These are phyloP conservation scores for Stegodyphus mimosarum DNA, from an alignment of 1,140 invertebrate species.

Conservation along the genomic window DNA sequence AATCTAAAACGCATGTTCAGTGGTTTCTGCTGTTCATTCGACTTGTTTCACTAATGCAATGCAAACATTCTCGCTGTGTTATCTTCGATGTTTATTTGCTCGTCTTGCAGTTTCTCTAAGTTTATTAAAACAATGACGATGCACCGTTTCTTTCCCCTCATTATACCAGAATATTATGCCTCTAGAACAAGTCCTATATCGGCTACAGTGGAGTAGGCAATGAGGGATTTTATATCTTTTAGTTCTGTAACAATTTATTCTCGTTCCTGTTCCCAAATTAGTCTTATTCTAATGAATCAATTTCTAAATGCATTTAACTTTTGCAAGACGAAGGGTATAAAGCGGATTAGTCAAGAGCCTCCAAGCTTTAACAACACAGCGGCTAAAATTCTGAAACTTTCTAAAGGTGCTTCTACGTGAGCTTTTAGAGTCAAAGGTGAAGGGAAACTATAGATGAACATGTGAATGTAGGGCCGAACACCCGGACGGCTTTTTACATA, in stretches of 20 bases:
- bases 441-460: constrained; percentile 76
- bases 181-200: constrained; percentile 73
- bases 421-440: constrained; percentile 79
- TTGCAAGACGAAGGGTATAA: constrained; percentile 71
- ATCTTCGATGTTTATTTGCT: no score
- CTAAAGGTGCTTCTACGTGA: constrained; percentile 79
- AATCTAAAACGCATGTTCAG: no score
- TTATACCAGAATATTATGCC: no score
- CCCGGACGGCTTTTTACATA: no score
- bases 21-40: no score
- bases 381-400: constrained; percentile 78
- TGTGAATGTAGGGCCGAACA: no score
- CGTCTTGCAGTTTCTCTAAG: no score
- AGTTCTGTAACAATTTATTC: constrained; percentile 75
- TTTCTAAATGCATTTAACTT: constrained; percentile 69
- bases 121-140: no score
- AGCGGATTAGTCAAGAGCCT: constrained; percentile 74
- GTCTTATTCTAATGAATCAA: constrained; percentile 71
- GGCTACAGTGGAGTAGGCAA: constrained; percentile 75
- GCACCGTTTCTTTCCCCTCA: no score
- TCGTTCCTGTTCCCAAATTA: constrained; percentile 72
- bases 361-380: constrained; percentile 78
- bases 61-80: no score
- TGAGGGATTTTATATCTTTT: constrained; percentile 74
- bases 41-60: no score